Conservation (phyloP, 2,113 vertebrate genomes). For the Dryoscopus gambensis region DNA sequence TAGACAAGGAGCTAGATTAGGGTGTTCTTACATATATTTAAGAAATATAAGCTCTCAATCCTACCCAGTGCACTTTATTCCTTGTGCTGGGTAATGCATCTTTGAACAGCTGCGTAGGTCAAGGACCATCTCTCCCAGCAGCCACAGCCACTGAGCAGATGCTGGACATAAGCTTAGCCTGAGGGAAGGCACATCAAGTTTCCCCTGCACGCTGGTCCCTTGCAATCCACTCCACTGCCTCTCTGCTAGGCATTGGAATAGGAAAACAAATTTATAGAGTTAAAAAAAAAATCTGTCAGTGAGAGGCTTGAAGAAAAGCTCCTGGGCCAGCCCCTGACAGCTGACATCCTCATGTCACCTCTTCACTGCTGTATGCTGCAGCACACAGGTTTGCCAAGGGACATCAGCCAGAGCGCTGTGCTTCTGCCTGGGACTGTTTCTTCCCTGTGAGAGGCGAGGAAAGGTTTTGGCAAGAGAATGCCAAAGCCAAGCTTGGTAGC, state of each 20-base stretch:
- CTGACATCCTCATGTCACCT: background rate
- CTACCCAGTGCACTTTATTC: background rate
- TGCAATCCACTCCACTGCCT: background rate
- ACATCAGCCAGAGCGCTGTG: background rate
- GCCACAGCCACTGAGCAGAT: background rate
- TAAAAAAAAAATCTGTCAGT: background rate
- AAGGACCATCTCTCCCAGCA: background rate
- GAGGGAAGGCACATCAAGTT: background rate
- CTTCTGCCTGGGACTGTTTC: background rate
- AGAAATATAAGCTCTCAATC: background rate
- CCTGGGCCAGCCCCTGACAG: background rate
- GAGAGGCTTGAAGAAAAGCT: background rate
- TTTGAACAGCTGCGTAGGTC: background rate
- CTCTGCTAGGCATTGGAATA: background rate
- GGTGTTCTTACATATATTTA: background rate
- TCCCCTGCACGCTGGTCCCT: accelerated
- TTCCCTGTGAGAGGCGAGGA: accelerated
- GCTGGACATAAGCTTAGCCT: background rate
- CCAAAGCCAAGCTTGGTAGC: background rate
- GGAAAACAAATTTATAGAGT: background rate
- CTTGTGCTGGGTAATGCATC: background rate
- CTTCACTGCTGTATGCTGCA: background rate
- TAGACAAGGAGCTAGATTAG: constrained; percentile 22
- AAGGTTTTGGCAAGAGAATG: background rate
- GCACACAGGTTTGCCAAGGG: background rate